These are phyloP conservation scores for Calycopis cecrops DNA, from an alignment of 1,140 invertebrate species.

Conservation along the genomic window DNA sequence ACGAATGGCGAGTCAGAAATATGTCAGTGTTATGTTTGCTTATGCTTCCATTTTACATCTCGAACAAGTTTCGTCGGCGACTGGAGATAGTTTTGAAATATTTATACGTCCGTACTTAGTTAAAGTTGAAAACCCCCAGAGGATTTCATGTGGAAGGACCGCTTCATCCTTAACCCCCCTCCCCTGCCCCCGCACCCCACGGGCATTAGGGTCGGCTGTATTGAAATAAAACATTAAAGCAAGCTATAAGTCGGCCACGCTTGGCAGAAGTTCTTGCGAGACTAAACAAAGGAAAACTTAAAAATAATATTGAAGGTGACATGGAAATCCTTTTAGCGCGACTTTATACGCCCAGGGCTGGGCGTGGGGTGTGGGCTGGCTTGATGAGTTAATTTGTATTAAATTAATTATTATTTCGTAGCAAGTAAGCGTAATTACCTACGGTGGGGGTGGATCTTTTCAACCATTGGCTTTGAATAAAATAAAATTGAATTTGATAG, in stretches of 20 bases:
- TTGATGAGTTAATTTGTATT: neutral
- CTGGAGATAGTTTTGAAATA: conserved; percentile 5
- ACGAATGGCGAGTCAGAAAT: too few relatives aligned
- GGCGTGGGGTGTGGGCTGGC: neutral
- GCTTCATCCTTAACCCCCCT: neutral
- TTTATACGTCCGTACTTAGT: neutral
- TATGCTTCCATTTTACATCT: neutral
- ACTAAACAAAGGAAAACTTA: conserved; percentile 5
- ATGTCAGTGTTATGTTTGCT: too few relatives aligned
- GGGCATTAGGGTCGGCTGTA: neutral
- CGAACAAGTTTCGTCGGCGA: neutral
- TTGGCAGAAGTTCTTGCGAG: neutral
- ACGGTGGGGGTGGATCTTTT: too few relatives aligned
- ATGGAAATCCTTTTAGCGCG: conserved; percentile 4
- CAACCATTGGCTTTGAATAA: too few relatives aligned
- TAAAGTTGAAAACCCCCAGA: conserved; percentile 1
- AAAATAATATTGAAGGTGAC: neutral
- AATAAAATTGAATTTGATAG: too few relatives aligned
- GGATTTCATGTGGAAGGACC: conserved; percentile 6
- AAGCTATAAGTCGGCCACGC: neutral
- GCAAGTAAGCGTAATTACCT: too few relatives aligned
- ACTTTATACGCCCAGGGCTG: neutral
- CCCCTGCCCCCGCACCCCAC: neutral
- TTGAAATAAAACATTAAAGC: conserved; percentile 12
- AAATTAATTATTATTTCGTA: too few relatives aligned